These are phyloP conservation scores for Myripristis jacobus DNA, from an alignment of 2,797 vertebrate species.

Conservation along the genomic window DNA sequence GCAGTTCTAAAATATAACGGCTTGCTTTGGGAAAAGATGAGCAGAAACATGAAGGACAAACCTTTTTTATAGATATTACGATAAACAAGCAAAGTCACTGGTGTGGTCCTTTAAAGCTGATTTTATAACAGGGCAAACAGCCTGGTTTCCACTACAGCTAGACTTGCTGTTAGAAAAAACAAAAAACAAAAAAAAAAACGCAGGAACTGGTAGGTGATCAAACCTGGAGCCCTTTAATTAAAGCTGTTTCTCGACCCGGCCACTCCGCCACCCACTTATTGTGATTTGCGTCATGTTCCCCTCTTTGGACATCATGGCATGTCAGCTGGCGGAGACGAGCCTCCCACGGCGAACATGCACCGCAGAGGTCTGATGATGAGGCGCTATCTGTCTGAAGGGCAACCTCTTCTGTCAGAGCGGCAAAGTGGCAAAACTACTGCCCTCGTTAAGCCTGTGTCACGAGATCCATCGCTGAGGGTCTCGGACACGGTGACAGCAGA, in stretches of 20 bases:
- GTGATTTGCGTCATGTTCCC: slow-evolving; percentile 18
- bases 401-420: slow-evolving; percentile 1
- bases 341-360: slow-evolving; percentile 15
- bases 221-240: not conserved
- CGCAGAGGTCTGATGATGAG: slow-evolving; percentile 43
- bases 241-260: no score
- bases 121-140: no score
- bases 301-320: not conserved
- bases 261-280: not conserved
- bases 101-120: no score
- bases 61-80: no score
- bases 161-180: no score
- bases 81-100: no score
- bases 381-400: slow-evolving; percentile 29
- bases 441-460: slow-evolving; percentile 16
- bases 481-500: not conserved
- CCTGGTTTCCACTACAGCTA: no score
- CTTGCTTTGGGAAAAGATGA: no score
- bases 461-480: not conserved
- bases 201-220: not conserved
- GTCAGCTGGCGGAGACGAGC: slow-evolving; percentile 18
- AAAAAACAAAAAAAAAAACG: no score
- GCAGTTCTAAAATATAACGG: no score
- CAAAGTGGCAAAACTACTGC: slow-evolving; percentile 14
- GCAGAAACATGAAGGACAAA: no score